Percentiles rank a stretch among this genome's conserved stretches.
Conservation (phyloP, 2,888 invertebrate genomes). For the Cryptocephalus moraei region DNA sequence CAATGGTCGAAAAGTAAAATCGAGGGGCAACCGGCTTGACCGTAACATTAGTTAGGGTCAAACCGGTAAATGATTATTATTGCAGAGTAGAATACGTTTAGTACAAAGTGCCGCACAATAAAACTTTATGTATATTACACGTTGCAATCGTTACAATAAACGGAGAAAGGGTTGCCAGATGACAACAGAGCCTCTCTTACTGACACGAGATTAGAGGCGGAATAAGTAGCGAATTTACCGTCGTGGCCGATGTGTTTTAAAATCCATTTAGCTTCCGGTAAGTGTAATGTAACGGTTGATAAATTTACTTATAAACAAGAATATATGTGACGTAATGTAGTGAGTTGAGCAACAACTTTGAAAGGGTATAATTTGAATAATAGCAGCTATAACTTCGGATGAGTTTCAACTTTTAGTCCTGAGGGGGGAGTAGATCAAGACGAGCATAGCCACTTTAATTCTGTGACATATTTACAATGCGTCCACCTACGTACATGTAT, state of each 20-base stretch:
- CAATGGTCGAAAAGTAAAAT: too few relatives aligned
- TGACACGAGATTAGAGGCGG: too few relatives aligned
- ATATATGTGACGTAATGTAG: constrained; percentile 26
- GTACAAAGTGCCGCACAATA: constrained; percentile 16
- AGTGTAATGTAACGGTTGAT: too few relatives aligned
- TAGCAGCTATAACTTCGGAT: constrained; percentile 23
- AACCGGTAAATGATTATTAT: constrained; percentile 34
- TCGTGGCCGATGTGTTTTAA: too few relatives aligned
- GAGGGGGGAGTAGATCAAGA: constrained; percentile 23
- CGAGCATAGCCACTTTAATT: neutral
- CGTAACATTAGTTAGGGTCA: constrained; percentile 24
- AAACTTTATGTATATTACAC: neutral
- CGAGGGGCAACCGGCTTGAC: too few relatives aligned
- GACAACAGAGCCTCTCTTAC: too few relatives aligned
- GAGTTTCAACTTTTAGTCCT: constrained; percentile 20
- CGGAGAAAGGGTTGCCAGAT: neutral
- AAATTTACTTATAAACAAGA: constrained; percentile 21
- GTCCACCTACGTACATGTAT: too few relatives aligned
- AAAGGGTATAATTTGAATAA: constrained; percentile 25
- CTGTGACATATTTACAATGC: too few relatives aligned
- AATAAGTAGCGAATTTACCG: too few relatives aligned
- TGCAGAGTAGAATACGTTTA: constrained; percentile 27
- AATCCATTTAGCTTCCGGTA: too few relatives aligned
- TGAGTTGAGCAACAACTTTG: constrained; percentile 26
- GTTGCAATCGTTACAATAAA: neutral